These are phyloP conservation scores for Operophtera brumata DNA, from an alignment of 2,888 invertebrate species.

Conservation along the genomic window DNA sequence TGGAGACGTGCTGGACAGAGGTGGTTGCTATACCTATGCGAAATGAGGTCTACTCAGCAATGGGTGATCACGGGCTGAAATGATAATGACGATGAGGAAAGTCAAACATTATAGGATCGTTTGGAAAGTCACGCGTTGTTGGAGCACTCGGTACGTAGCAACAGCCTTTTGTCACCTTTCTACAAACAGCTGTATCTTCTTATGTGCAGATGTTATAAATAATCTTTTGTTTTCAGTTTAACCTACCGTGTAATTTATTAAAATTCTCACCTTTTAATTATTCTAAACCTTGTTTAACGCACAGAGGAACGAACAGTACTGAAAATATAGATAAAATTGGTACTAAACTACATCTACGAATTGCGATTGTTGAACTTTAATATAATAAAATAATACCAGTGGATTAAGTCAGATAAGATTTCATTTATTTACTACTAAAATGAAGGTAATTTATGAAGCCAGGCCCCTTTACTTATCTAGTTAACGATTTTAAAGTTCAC, in stretches of 20 bases:
- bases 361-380: slow-evolving; percentile 3
- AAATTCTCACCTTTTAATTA: slow-evolving; percentile 5
- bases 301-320: slow-evolving; percentile 8
- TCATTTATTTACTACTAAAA: slow-evolving; percentile 16
- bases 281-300: background rate
- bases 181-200: too few species aligned
- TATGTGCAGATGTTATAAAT: too few species aligned
- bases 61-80: too few species aligned
- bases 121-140: too few species aligned
- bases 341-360: background rate
- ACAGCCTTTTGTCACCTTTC: too few species aligned
- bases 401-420: slow-evolving; percentile 42
- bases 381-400: slow-evolving; percentile 26
- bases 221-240: too few species aligned
- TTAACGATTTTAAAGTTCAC: background rate
- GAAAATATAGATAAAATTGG: background rate
- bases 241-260: background rate
- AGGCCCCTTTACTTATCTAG: background rate
- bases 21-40: too few species aligned
- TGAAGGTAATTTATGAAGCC: background rate
- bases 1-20: too few species aligned
- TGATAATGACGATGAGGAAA: too few species aligned
- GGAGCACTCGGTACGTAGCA: too few species aligned
- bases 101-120: too few species aligned
- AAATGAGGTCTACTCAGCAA: too few species aligned